Evolutionary conservation across 1,140 invertebrate species (phyloP), one percentile per base, ranked within the genome.

Genomic region (Lordiphosa collinella): DNA sequence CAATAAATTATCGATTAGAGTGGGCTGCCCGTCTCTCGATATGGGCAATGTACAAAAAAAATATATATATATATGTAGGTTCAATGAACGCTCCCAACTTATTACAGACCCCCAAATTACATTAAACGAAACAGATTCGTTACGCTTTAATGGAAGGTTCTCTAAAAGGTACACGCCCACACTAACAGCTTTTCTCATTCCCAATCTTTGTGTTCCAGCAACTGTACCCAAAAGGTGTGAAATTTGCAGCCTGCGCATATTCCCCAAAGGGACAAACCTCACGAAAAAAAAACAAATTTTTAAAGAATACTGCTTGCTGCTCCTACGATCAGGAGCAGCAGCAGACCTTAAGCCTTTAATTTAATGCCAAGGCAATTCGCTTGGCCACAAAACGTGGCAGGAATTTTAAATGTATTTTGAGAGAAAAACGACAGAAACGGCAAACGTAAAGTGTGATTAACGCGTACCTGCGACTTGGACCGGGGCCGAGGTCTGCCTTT

Each of bases 1-100:
- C 67, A 71, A 82, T 82, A 80, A 82, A 82, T 82, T 80, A 72
- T 75, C 76, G 75, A 82, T 82, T 82, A 82, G 64, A 63, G 52
- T 72, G 61, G 47, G 53, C 38, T 35, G n/a, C 6, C 38, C 18
- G 18, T 12, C 12, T 12, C 61, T 56, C 51, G 14, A 55, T 65
- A 64, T 63, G 37, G 61, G 4, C 41, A 48, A 31, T 50, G 46
- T 29, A 29, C 7, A 29, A 29, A 29, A 18, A 2, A 29, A 8
- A 29, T 29, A 3, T 22, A 29, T 29, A 25, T 25, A 25, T 25
- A 29, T 34, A 7, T 10, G n/a, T 35, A 10, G 52, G 72, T 70
- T 76, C 66, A 70, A 57, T 51, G 72, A 65, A 52, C 71, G 54
- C 37, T 7, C 37, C 29, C 35, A 13, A 37, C 56, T 54, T 61